These are phyloP conservation scores for Macrobrachium nipponense DNA, from an alignment of 1,140 invertebrate species.

Conservation along the genomic window DNA sequence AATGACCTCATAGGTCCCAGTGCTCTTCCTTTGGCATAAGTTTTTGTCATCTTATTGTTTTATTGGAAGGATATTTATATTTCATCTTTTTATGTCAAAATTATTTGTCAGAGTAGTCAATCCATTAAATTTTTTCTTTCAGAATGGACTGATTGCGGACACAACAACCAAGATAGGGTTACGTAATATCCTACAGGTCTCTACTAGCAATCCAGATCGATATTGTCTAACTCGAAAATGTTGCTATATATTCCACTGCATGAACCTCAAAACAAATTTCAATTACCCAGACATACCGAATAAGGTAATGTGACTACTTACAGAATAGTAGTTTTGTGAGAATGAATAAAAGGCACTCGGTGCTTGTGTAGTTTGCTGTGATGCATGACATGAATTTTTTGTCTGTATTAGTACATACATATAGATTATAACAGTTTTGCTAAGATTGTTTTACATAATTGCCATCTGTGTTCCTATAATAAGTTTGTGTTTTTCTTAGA, in stretches of 20 bases:
- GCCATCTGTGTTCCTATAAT: no score
- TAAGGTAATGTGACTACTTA: conserved; percentile 71
- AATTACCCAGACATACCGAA: conserved; percentile 74
- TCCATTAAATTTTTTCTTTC: conserved; percentile 65
- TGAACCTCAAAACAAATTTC: conserved; percentile 70
- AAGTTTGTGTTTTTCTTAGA: conserved; percentile 68
- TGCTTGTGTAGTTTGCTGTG: no score
- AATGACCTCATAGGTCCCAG: no score
- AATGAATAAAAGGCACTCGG: no score
- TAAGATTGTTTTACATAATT: no score
- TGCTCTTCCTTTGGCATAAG: no score
- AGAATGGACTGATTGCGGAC: conserved; percentile 87
- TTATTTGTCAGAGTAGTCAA: background rate
- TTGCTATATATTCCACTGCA: conserved; percentile 74
- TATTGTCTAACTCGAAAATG: conserved; percentile 75
- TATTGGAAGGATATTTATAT: background rate
- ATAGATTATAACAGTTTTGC: no score
- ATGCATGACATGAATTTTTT: no score
- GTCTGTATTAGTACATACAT: no score
- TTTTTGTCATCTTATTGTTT: no score
- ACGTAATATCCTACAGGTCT: conserved; percentile 75
- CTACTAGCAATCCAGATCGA: conserved; percentile 68
- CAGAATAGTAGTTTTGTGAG: background rate
- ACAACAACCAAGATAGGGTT: conserved; percentile 63
- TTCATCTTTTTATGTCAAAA: background rate